A percentile compares a stretch with the other conserved stretches of the same genome.
Evolutionary conservation across 2,888 invertebrate genomes (phyloP).

Genomic region (Uloborus plumipes): DNA sequence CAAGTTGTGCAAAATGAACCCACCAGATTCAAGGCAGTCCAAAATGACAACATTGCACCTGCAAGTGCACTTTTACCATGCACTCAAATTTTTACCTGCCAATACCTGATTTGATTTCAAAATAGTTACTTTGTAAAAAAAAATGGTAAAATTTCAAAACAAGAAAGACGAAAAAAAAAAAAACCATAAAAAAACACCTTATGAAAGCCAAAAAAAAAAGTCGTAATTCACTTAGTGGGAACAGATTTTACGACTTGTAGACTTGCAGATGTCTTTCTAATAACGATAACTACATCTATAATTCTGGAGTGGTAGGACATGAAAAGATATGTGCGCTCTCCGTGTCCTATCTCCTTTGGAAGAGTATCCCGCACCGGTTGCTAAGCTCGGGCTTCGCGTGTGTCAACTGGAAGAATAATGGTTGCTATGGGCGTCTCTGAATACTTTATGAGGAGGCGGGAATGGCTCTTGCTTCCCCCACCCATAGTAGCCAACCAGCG

Average conservation of each 20-base stretch:
- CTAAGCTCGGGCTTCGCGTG: slow-evolving; percentile 30
- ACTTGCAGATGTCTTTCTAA: slow-evolving; percentile 40
- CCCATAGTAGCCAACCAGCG: slow-evolving; percentile 61
- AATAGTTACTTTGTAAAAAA: too few relatives aligned
- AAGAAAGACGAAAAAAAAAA: too few relatives aligned
- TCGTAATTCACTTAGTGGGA: too few relatives aligned
- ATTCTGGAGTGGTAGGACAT: slow-evolving; percentile 1
- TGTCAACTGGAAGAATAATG: slow-evolving; percentile 52
- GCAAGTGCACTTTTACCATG: too few relatives aligned
- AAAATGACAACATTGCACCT: too few relatives aligned
- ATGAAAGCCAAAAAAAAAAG: too few relatives aligned
- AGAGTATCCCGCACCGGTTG: slow-evolving; percentile 34
- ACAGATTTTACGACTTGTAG: slow-evolving; percentile 44
- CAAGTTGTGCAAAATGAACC: too few relatives aligned
- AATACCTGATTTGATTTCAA: too few relatives aligned
- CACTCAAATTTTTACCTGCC: too few relatives aligned
- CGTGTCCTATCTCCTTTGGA: not conserved
- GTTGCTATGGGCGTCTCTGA: slow-evolving; percentile 62
- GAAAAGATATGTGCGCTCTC: not conserved
- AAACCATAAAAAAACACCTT: too few relatives aligned
- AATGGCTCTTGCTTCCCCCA: slow-evolving; percentile 18
- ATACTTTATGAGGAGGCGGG: slow-evolving; percentile 64
- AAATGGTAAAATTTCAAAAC: too few relatives aligned
- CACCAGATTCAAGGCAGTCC: too few relatives aligned
- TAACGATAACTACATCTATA: slow-evolving; percentile 11